Evolutionary conservation across 2,888 invertebrate genomes (phyloP), one percentile per base, ranked within the genome.

Genomic region (Camptogramma bilineatum): DNA sequence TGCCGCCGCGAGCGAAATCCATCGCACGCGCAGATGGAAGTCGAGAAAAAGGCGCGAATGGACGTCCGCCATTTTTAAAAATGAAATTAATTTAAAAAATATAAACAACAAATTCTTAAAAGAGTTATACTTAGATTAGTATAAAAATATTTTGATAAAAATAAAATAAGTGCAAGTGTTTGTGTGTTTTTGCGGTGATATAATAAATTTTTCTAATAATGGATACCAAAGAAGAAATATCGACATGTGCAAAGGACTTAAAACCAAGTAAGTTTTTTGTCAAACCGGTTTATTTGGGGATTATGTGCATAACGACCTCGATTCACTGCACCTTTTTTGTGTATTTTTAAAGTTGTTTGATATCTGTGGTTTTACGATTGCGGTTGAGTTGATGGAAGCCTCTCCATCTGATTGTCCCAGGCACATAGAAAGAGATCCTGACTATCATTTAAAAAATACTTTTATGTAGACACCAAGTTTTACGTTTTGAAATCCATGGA

Each of bases 211-310:
- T n/a, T 51, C 4, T 21, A n/a, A 63, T 70, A 60, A 73, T 73
- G 73, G 61, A 64, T 62, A 53, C 61, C 39, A 67, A 67, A 61
- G 64, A 69, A 50, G 58, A 69, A 47, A 44, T 24, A 17, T 9
- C 31, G 17, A 62, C 54, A 17, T 56, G 52, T 52, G 53, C 55
- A 8, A 63, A 69, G 42, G 55, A 39, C 8, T 52, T 52, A 56
- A 71, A 69, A 50, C 70, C 70, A 21, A 66, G 72, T 73, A 52
- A 67, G 71, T 63, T 21, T 42, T 31, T 18, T n/a, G n/a, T n/a
- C 1, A 54, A 54, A 54, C 54, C 24, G 44, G 54, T 24, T 42
- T 13, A 13, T 13, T 34, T 39, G 10, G 34, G 34, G 34, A 13
- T 3, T 10, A 39, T 13, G 13, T 4, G 13, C 34, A 39, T 39